phyloP scores from a whole-genome alignment of 2,113 vertebrate genomes.

The Xiphophorus maculatus region DNA sequence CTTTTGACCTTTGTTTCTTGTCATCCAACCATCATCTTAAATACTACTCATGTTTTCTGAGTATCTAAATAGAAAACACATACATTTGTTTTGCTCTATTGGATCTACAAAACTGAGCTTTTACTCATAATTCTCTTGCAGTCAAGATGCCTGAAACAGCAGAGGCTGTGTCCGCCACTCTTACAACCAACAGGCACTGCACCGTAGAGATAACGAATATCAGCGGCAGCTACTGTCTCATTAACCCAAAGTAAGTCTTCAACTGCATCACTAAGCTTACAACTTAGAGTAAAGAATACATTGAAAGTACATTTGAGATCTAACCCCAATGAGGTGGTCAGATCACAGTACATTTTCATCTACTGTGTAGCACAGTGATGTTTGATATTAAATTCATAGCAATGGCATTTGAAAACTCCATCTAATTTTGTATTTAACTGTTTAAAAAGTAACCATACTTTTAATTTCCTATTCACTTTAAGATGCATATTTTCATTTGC shows the following conservation, averaged over 20 bases:
- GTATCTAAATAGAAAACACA: not conserved
- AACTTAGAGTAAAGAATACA: not conserved
- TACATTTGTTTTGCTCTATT: not conserved
- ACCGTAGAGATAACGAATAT: slow-evolving; percentile 75
- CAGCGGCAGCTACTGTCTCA: slow-evolving; percentile 67
- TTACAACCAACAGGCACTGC: slow-evolving; percentile 78
- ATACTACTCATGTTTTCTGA: not conserved
- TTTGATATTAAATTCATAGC: not conserved
- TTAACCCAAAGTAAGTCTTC: slow-evolving; percentile 78
- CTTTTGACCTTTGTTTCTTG: not conserved
- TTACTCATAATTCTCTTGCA: slow-evolving; percentile 33
- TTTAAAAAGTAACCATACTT: not conserved
- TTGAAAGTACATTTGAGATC: not conserved
- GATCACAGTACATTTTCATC: not conserved
- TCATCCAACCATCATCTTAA: not conserved
- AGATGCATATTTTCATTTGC: not conserved
- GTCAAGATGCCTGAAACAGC: slow-evolving; percentile 71
- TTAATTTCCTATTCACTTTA: not conserved
- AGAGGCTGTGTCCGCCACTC: slow-evolving; percentile 73
- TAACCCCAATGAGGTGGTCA: not conserved
- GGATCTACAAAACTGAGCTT: slow-evolving; percentile 1
- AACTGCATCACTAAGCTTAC: not conserved
- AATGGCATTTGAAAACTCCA: not conserved
- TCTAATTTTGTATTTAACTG: not conserved
- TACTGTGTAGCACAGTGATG: not conserved